Evolutionary conservation across 2,113 vertebrate species (phyloP).

Genomic region (Willisornis vidua): DNA sequence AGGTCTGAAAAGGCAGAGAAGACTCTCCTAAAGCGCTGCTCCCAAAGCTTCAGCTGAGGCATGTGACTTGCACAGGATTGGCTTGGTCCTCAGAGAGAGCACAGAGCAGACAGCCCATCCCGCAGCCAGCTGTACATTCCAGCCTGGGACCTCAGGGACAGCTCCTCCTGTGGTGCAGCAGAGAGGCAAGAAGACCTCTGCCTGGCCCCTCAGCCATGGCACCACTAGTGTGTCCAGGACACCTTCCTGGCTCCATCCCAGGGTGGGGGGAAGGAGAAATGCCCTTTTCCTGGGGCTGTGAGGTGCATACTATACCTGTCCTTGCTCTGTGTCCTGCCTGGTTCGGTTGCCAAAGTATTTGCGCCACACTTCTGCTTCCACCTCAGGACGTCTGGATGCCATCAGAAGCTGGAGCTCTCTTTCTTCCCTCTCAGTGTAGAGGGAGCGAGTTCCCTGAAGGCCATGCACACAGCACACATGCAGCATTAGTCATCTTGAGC

Average conservation of each 20-base stretch:
- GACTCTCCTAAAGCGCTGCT: not conserved
- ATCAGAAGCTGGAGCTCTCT: not conserved
- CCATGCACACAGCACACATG: not conserved
- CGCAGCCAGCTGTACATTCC: fast-evolving
- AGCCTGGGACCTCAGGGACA: not conserved
- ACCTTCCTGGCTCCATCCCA: not conserved
- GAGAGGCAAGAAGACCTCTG: not conserved
- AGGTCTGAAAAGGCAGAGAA: not conserved
- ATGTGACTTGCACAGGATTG: not conserved
- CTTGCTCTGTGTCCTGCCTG: not conserved
- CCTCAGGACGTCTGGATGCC: not conserved
- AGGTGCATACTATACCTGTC: not conserved
- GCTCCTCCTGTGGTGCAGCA: fast-evolving
- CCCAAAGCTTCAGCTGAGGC: not conserved
- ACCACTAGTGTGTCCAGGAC: not conserved
- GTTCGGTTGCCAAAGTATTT: not conserved
- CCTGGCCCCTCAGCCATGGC: not conserved
- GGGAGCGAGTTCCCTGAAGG: not conserved
- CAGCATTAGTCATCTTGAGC: not conserved
- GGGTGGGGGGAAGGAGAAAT: not conserved
- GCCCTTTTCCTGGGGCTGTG: too few relatives aligned
- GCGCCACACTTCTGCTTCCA: not conserved
- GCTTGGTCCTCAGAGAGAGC: fast-evolving
- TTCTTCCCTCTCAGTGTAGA: not conserved
- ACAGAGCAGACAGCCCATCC: too few relatives aligned